Evolutionary conservation across 2,797 vertebrate genomes (phyloP).

Genomic region (Falco peregrinus): DNA sequence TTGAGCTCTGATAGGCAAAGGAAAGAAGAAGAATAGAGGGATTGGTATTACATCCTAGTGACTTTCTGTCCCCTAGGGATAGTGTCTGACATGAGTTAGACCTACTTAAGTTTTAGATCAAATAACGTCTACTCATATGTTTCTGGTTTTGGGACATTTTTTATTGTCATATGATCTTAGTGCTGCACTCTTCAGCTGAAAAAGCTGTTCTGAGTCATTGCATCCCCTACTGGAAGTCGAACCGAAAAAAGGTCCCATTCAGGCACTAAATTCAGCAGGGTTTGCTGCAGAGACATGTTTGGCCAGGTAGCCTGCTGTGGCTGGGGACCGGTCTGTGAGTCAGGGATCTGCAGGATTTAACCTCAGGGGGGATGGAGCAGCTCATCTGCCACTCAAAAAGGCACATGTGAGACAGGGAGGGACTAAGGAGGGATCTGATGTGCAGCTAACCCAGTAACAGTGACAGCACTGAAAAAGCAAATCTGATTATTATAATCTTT

Average conservation of each 20-base stretch:
- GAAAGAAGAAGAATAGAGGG: background rate
- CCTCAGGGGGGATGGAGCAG: background rate
- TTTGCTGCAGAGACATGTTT: background rate
- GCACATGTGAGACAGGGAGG: background rate
- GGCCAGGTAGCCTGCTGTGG: background rate
- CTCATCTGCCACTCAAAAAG: background rate
- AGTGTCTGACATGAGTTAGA: background rate
- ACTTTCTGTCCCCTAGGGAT: background rate
- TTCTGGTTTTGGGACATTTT: background rate
- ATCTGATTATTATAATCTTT: slow-evolving; percentile 31
- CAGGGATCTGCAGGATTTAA: background rate
- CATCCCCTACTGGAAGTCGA: background rate
- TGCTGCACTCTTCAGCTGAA: background rate
- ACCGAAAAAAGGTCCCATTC: background rate
- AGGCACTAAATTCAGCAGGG: background rate
- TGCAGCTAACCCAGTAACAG: background rate
- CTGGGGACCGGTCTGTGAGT: background rate
- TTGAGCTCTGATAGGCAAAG: background rate
- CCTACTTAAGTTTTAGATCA: slow-evolving; percentile 3
- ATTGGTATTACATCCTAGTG: background rate
- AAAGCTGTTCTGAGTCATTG: background rate
- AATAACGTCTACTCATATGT: background rate
- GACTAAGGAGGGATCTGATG: background rate
- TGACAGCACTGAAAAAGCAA: slow-evolving; percentile 8
- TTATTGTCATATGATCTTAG: background rate